phyloP scores from a whole-genome alignment of 2,113 vertebrate species.

The Corythaeola cristata region DNA sequence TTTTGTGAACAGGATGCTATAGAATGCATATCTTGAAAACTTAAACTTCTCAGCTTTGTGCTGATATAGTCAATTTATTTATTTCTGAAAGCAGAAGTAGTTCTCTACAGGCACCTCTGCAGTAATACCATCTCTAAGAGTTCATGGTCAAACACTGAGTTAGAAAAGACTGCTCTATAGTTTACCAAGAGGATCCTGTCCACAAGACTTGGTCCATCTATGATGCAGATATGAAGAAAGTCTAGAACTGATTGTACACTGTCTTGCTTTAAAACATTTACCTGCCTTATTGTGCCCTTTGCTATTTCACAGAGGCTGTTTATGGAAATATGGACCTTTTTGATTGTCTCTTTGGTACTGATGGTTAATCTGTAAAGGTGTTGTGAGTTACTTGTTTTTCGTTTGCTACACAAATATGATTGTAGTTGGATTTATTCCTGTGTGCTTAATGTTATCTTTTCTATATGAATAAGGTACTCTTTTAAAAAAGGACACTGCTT shows the following conservation, averaged over 20 bases:
- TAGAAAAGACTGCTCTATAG: neutral
- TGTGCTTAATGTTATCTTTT: neutral
- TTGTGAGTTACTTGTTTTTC: neutral
- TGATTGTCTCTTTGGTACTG: neutral
- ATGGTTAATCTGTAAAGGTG: neutral
- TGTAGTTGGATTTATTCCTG: neutral
- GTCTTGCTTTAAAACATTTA: neutral
- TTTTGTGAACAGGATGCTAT: neutral
- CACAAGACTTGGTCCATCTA: neutral
- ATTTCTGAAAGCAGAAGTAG: neutral
- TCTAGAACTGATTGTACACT: neutral
- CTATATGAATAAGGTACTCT: neutral
- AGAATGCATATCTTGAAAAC: neutral
- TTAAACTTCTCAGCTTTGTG: neutral
- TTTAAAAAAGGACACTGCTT: neutral
- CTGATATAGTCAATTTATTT: neutral
- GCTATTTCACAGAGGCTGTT: neutral
- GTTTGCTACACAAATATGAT: neutral
- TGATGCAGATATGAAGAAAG: neutral
- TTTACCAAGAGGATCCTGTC: neutral
- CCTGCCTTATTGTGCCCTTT: neutral
- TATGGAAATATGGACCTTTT: neutral
- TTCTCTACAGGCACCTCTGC: neutral
- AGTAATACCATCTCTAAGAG: neutral
- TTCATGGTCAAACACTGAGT: neutral